Evolutionary conservation across 2,113 vertebrate species (phyloP), one percentile per base, ranked within the genome.

Genomic region (Gavialis gangeticus): DNA sequence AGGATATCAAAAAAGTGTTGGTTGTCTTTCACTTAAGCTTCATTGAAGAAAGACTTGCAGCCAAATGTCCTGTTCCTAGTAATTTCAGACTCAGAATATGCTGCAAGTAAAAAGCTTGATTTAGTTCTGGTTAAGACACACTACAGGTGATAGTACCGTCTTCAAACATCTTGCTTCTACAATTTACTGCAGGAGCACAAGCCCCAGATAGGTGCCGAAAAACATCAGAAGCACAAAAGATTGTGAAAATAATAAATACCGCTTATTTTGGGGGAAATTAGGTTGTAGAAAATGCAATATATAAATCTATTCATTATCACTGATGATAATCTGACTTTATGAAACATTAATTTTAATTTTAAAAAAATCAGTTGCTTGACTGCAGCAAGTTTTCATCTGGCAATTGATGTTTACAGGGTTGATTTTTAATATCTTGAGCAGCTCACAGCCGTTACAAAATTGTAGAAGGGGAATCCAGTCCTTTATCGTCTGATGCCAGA

Each of bases 1-100:
- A 88, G 55, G n/a, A 27, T 37, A 82, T 15, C 67, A 2, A 9
- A 84, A 28, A 21, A 79, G 16, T 19, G 30, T 13, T 55, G 86
- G 84, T 46, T 46, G 46, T 46, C 46, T 46, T 34, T 93, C 60
- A 83, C 15, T 91, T 89, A 34, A 75, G 54, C 60, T 92, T 93
- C 75, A 82, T 54, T 88, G 58, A 57, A 89, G 24, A 81, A 88
- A 73, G 56, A 69, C 76, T 83, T 56, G 76, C 81, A 85, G 88
- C 58, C 30, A 87, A 91, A 89, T 46, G 84, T 30, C n/a, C 69
- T 81, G 10, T 34, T 58, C 79, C 4, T 13, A 91, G 88, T 91
- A 58, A 24, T 24, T 92, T 85, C 57, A 87, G 27, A 83, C 54
- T 84, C 46, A 37, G 37, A 73, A 22, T 14, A 46, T 73, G 34